Conservation (phyloP, 2,888 invertebrate genomes). For the Euzetes globulus region DNA sequence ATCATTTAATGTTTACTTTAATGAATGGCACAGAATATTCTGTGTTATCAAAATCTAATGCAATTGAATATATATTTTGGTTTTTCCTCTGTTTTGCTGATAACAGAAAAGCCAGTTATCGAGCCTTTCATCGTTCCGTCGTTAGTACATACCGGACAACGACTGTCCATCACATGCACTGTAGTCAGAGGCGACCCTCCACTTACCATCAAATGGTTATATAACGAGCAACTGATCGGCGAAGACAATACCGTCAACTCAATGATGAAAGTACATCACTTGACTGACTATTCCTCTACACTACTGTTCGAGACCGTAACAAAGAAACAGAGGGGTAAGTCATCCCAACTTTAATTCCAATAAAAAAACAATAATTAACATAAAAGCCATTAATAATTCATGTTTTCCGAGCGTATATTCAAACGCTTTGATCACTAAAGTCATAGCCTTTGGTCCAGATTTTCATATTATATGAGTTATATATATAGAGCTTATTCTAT, state of each 20-base stretch:
- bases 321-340: slow-evolving; percentile 25
- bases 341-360: background rate
- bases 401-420: background rate
- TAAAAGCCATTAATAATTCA: background rate
- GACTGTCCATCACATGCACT: slow-evolving; percentile 81
- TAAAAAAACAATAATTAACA: slow-evolving; percentile 2
- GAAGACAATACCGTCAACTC: background rate
- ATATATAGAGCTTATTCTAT: background rate
- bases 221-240: slow-evolving; percentile 56
- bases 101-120: slow-evolving; percentile 49
- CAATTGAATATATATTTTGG: background rate
- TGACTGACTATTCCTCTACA: slow-evolving; percentile 34
- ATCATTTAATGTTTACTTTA: background rate
- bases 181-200: slow-evolving; percentile 87
- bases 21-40: background rate
- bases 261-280: slow-evolving; percentile 23
- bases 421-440: too few relatives aligned
- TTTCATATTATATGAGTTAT: background rate
- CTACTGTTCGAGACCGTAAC: slow-evolving; percentile 29
- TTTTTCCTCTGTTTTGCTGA: background rate
- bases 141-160: slow-evolving; percentile 70
- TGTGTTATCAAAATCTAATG: background rate
- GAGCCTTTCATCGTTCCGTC: slow-evolving; percentile 73
- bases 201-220: slow-evolving; percentile 82
- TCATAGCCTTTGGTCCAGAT: too few relatives aligned